Percentiles rank a stretch among this genome's conserved stretches.
Evolutionary conservation across 2,888 invertebrate species (phyloP).

Genomic region (Mythimna ferrago): DNA sequence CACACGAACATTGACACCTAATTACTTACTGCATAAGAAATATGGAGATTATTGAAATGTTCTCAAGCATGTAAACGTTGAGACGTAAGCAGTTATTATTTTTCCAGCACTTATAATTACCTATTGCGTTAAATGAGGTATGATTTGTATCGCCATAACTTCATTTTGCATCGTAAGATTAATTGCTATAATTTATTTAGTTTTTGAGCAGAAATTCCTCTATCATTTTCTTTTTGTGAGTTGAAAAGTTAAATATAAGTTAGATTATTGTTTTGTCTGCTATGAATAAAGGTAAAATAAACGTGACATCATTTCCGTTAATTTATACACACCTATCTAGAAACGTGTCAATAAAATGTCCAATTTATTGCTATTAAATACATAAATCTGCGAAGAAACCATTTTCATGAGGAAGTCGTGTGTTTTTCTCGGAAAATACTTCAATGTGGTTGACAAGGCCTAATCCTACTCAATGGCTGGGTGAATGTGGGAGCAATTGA

Average conservation of each 20-base stretch:
- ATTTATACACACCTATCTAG: background rate
- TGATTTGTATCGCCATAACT: conserved; percentile 7
- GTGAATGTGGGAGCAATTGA: conserved; percentile 16
- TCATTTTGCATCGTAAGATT: conserved; percentile 18
- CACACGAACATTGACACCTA: conserved; percentile 45
- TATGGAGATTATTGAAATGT: conserved; percentile 39
- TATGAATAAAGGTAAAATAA: conserved; percentile 3
- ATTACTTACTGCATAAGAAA: conserved; percentile 36
- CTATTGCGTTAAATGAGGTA: conserved; percentile 13
- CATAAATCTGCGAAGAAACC: conserved; percentile 9
- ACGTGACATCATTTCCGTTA: conserved; percentile 4
- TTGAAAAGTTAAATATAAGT: background rate
- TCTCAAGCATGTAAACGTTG: conserved; percentile 41
- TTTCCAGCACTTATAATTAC: conserved; percentile 19
- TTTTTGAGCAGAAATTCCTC: background rate
- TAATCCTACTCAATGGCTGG: background rate
- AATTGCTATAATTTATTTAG: conserved; percentile 1
- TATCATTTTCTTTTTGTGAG: background rate
- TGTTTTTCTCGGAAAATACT: conserved; percentile 28
- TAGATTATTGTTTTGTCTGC: conserved; percentile 18
- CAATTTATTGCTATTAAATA: conserved; percentile 9
- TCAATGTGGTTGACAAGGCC: background rate
- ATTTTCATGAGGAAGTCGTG: conserved; percentile 1
- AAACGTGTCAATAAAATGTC: conserved; percentile 27
- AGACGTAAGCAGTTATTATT: conserved; percentile 39